Base-by-base conservation (phyloP, 2,797 vertebrate genomes). In the Crax fasciolata region DNA sequence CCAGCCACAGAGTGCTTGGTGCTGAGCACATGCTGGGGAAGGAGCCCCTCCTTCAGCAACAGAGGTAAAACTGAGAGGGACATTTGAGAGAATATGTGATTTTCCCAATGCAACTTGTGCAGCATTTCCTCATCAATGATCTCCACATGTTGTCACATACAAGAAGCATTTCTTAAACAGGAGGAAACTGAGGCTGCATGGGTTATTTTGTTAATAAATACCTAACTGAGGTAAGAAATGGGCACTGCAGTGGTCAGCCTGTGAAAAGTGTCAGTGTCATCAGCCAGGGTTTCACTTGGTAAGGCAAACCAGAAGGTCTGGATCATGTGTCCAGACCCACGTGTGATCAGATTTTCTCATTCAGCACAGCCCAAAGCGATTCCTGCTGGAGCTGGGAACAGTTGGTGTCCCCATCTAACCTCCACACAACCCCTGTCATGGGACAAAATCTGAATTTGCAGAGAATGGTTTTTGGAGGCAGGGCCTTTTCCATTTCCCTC, bases 381-480 rank as follows among this genome's bases (percentile, higher is more conserved):
- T 89, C 84, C 52, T 95, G 52, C 57, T 77, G 54, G 72, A 89
- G 27, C 32, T 85, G 44, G 49, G 74, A 93, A 87, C 57, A 79
- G 81, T 87, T 87, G 78, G 86, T 82, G 81, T 94, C 61, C 88
- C 87, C 39, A 86, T 55, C 62, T 91, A 91, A 93, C 87, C 78
- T 94, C 32, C 44, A 85, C 78, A 68, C 44, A 61, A 17, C 38
- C 28, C 44, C 30, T 76, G 12, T 71, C 11, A 3, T 11, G 11
- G 84, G 67, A 24, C 38, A 5, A 59, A 63, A 73, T 73, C 9
- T 30, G 74, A 48, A 73, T 84, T 75, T 84, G 27, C 74, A 79
- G 39, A 11, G 32, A 79, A 68, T 0, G 3, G 3, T 13, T 87
- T 90, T 73, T 2, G 0, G 70, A 90, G 39, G 19, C 20, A 82